Evolutionary conservation across 2,113 vertebrate genomes (phyloP).

Genomic region (Pygoscelis antarcticus): DNA sequence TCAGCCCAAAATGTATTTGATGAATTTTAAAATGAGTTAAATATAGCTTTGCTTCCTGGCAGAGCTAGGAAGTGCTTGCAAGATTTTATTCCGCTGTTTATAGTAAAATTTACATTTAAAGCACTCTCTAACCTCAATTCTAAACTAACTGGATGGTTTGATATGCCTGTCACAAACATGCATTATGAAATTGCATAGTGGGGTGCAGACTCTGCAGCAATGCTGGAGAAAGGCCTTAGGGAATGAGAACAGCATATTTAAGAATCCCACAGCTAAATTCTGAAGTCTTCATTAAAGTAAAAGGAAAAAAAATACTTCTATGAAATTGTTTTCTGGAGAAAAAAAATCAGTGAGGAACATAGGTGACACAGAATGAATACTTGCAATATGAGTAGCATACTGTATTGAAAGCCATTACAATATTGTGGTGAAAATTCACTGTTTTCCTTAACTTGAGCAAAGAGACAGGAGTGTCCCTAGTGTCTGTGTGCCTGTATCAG

Average conservation of each 20-base stretch:
- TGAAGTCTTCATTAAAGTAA: background rate
- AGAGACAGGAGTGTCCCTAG: background rate
- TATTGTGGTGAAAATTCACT: background rate
- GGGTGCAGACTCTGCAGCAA: background rate
- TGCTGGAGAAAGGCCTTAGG: background rate
- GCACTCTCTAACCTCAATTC: constrained; percentile 11
- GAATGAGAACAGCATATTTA: background rate
- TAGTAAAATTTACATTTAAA: constrained; percentile 55
- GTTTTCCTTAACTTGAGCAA: background rate
- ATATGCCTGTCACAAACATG: constrained; percentile 25
- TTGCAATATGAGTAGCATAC: background rate
- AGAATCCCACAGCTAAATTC: background rate
- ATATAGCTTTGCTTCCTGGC: constrained; percentile 42
- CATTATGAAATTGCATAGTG: background rate
- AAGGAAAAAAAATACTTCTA: background rate
- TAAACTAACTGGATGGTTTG: constrained; percentile 39
- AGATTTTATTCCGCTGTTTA: constrained; percentile 35
- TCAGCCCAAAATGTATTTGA: constrained; percentile 19
- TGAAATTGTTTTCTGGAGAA: background rate
- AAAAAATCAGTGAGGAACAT: background rate
- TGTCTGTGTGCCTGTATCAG: background rate
- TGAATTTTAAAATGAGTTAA: constrained; percentile 66
- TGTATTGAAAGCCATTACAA: background rate
- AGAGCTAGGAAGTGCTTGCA: constrained; percentile 22
- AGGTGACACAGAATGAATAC: background rate